phyloP scores from a whole-genome alignment of 2,113 vertebrate genomes.

The Poeciliopsis turrubarensis region DNA sequence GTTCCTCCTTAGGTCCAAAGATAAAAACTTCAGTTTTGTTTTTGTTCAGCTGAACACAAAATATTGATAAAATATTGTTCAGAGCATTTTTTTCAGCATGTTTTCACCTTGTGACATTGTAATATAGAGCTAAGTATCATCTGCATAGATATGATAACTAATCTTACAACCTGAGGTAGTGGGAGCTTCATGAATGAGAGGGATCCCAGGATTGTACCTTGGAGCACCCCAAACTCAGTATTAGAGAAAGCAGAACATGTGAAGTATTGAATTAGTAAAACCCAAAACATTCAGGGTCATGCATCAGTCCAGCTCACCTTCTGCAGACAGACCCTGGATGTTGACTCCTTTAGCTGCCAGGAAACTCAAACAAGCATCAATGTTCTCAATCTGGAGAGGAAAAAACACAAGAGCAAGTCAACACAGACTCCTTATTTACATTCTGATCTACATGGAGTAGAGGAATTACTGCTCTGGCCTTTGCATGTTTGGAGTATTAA shows the following conservation, averaged over 20 bases:
- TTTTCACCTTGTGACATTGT: too few relatives aligned
- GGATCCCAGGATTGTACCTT: too few relatives aligned
- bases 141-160: too few relatives aligned
- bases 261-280: background rate
- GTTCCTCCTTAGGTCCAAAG: too few relatives aligned
- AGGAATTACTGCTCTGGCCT: background rate
- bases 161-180: too few relatives aligned
- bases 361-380: conserved; percentile 96
- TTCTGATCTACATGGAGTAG: conserved; percentile 43
- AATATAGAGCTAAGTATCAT: too few relatives aligned
- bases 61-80: too few relatives aligned
- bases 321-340: conserved; percentile 97
- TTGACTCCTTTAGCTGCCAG: conserved; percentile 98
- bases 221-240: too few relatives aligned
- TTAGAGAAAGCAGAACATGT: background rate
- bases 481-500: background rate
- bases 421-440: conserved; percentile 33
- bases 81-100: too few relatives aligned
- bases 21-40: too few relatives aligned
- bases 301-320: conserved; percentile 83
- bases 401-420: conserved; percentile 39
- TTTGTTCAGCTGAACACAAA: too few relatives aligned
- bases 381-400: conserved; percentile 93
- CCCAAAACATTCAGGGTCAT: background rate
- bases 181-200: too few relatives aligned